Evolutionary conservation across 2,797 vertebrate genomes (phyloP).

Genomic region (Hyperoplus lanceolatus): DNA sequence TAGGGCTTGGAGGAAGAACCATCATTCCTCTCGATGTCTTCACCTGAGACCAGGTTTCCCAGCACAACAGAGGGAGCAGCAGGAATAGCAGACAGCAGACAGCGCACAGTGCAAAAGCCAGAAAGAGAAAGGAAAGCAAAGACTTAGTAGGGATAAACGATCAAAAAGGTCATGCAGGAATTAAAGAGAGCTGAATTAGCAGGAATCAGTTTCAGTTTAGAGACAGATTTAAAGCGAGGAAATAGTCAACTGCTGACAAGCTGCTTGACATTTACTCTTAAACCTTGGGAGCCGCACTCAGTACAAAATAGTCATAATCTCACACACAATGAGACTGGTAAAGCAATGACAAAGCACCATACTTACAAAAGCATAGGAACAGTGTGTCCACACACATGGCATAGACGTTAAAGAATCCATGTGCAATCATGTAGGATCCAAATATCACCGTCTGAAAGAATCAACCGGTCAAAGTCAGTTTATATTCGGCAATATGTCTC

Average conservation of each 20-base stretch:
- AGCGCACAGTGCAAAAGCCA: conserved; percentile 27
- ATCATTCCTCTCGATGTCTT: conserved; percentile 97
- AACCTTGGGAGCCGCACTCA: background rate
- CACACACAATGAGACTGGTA: background rate
- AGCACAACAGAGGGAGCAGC: conserved; percentile 30
- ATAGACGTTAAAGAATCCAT: conserved; percentile 97
- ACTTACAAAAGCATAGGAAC: conserved; percentile 99
- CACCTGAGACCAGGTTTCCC: conserved; percentile 85
- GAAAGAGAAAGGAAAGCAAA: conserved; percentile 59
- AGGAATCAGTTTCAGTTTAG: conserved; percentile 10
- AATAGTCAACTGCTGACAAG: conserved; percentile 12
- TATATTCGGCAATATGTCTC: too few relatives aligned
- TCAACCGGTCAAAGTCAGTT: conserved; percentile 24
- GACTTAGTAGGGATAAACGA: conserved; percentile 57
- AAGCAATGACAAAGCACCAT: conserved; percentile 34
- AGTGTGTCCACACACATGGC: conserved; percentile 97
- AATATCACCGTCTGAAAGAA: conserved; percentile 91
- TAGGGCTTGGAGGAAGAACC: conserved; percentile 95
- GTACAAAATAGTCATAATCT: background rate
- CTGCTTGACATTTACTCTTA: conserved; percentile 5
- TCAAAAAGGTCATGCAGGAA: conserved; percentile 44
- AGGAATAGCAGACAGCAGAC: conserved; percentile 29
- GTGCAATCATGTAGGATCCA: conserved; percentile 94
- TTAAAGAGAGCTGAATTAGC: conserved; percentile 34
- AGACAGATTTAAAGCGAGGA: conserved; percentile 6